Base-by-base conservation (phyloP, 1,140 invertebrate species). In the Bombus consobrinus region DNA sequence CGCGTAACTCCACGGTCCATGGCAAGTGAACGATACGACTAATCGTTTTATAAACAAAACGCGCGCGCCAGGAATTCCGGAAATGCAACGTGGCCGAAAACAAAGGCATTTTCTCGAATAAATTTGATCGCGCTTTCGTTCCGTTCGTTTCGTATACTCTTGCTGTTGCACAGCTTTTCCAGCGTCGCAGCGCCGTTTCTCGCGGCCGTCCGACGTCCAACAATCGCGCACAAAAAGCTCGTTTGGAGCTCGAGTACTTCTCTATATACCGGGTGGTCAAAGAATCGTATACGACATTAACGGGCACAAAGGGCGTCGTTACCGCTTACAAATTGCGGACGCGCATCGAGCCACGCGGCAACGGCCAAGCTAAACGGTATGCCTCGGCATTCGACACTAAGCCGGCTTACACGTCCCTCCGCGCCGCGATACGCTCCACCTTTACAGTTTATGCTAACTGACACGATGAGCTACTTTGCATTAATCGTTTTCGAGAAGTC, bases 381-480 rank as follows among this genome's bases (percentile, higher is more conserved):
- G 59, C 73, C 41, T 68, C 85, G 53, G 43, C 62, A 69, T 90
- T 89, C 81, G 89, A 89, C 88, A n/a, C 34, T 90, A 90, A 90
- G 89, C 88, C 78, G 89, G 88, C 89, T 90, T 89, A 90, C 37
- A 66, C 64, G 53, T 25, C 34, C 84, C 77, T 81, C 81, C 53
- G 66, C 66, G 59, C 72, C 72, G 64, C 88, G 85, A 89, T 89
- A 83, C 88, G 69, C n/a, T 43, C 71, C 43, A 75, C 87, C 88
- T 87, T 87, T 64, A 28, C 43, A 77, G 81, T 68, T 89, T 90
- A 85, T 87, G 81, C 88, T 87, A 89, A 90, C 81, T 82, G 89
- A 89, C 89, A 79, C 85, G 74, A 81, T 87, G 66, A 89, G 81
- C 88, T 90, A 87, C 89, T 90, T 90, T 89, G 85, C 88, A 90